Conservation (phyloP, 2,888 invertebrate genomes). For the Liodrosophila aerea region DNA sequence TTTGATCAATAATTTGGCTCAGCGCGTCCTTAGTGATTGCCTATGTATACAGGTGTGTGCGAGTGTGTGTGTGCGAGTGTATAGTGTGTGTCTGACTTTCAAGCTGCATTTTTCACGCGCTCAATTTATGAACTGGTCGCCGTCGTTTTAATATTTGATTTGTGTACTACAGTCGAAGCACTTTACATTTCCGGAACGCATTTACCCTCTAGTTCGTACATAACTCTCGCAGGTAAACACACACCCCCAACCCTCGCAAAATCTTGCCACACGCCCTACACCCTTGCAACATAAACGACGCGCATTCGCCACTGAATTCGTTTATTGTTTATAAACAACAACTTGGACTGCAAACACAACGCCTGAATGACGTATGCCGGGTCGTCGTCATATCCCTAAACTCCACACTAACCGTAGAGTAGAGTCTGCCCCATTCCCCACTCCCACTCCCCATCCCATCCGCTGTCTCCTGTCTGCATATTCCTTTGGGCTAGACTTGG, state of each 20-base stretch:
- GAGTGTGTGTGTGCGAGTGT: conserved; percentile 13
- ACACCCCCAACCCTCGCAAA: neutral
- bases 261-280: neutral
- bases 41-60: conserved; percentile 14
- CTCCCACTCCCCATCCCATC: conserved; percentile 17
- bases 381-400: conserved; percentile 50
- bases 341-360: conserved; percentile 51
- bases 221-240: neutral
- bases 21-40: conserved; percentile 63
- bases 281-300: conserved; percentile 26
- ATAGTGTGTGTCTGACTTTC: conserved; percentile 30
- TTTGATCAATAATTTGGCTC: conserved; percentile 75
- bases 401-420: conserved; percentile 25
- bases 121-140: conserved; percentile 58
- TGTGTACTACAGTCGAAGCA: conserved; percentile 56
- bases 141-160: conserved; percentile 61
- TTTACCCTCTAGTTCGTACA: conserved; percentile 20
- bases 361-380: conserved; percentile 64
- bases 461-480: conserved; percentile 33
- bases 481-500: conserved; percentile 33
- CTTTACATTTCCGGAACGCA: conserved; percentile 52
- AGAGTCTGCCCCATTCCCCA: conserved; percentile 14
- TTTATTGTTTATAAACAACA: conserved; percentile 79
- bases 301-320: conserved; percentile 46
- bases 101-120: conserved; percentile 68